Evolutionary conservation across 64 coral and sea anemone species (phyloP), one percentile per base, ranked within the genome.

Genomic region (Pocillopora verrucosa): DNA sequence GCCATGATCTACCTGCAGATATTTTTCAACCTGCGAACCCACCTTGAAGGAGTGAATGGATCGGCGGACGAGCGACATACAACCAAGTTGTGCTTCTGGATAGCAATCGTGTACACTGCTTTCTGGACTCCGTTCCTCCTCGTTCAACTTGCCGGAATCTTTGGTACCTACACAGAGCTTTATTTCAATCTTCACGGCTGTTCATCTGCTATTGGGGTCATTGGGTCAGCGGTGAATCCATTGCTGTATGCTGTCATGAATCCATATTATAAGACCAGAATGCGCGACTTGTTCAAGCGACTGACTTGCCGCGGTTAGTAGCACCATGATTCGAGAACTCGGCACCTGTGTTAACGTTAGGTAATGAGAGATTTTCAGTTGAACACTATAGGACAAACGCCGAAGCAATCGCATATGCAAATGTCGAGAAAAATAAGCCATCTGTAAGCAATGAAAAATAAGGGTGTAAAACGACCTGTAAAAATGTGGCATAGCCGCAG

Each of bases 91-190:
- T 91, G 97, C 25, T 82, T 93, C 62, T 87, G 91, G 79, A 60
- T 99, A 9, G 94, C 97, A 11, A 76, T 80, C 38, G 91, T 95
- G 25, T 99, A 99, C 65, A 95, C 97, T 0, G 87, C 89, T 11
- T 99, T 84, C 61, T 99, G 97, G 97, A 95, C 93, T 22, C 97
- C 94, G 26, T 99, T 99, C 58, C 75, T 99, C 45, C 74, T 99
- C 5, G 94, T 99, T 5, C 94, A 99, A 88, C 78, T 99, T 19
- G 75, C 88, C 10, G 97, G 94, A 38, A 68, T 99, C 14, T 95
- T 99, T 56, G 94, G 90, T 16, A 84, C 76, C 15, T 99, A 99
- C 91, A 82, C 93, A 0, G 97, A 99, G 79, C 34, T 99, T 5
- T 81, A 95, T 51, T 99, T 99, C 86, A 99, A 99, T 69, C 88